Percentiles rank a stretch among this genome's conserved stretches.
These are phyloP conservation scores for Dromiciops gliroides DNA, from an alignment of 2,113 vertebrate genomes.

Conservation along the genomic window DNA sequence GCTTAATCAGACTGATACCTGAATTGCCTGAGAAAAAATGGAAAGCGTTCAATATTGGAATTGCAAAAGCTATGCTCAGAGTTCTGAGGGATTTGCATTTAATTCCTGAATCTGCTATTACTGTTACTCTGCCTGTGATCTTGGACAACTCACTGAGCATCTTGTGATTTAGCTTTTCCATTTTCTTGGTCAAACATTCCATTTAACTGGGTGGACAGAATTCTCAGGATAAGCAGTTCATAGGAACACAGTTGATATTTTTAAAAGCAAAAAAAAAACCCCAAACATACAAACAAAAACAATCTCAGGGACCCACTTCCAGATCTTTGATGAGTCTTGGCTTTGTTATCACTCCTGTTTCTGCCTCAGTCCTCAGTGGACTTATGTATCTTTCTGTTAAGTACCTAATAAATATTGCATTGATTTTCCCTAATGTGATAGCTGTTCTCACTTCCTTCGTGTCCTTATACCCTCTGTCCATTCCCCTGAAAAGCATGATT, in stretches of 20 bases:
- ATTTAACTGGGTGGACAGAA: conserved; percentile 29
- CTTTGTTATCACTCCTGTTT: not conserved
- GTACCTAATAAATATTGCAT: not conserved
- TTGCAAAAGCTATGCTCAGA: conserved; percentile 8
- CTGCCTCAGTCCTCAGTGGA: conserved; percentile 6
- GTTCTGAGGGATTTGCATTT: conserved; percentile 23
- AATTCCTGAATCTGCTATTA: conserved; percentile 35
- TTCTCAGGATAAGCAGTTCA: conserved; percentile 33
- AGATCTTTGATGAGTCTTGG: not conserved
- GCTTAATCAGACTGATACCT: not conserved
- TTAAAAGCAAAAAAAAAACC: conserved; percentile 6
- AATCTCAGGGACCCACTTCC: conserved; percentile 7
- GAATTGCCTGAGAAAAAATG: not conserved
- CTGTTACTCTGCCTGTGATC: conserved; percentile 54
- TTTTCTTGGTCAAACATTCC: conserved; percentile 30
- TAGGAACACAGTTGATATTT: not conserved
- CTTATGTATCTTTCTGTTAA: not conserved
- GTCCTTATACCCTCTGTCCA: not conserved
- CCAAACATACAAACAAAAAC: conserved; percentile 21
- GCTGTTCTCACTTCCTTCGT: not conserved
- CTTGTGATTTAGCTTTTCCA: conserved; percentile 57
- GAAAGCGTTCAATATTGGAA: not conserved
- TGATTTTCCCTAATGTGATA: not conserved
- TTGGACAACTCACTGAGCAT: conserved; percentile 31
- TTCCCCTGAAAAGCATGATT: not conserved